Evolutionary conservation across 2,888 invertebrate genomes (phyloP).

Genomic region (Drosophila yooni): DNA sequence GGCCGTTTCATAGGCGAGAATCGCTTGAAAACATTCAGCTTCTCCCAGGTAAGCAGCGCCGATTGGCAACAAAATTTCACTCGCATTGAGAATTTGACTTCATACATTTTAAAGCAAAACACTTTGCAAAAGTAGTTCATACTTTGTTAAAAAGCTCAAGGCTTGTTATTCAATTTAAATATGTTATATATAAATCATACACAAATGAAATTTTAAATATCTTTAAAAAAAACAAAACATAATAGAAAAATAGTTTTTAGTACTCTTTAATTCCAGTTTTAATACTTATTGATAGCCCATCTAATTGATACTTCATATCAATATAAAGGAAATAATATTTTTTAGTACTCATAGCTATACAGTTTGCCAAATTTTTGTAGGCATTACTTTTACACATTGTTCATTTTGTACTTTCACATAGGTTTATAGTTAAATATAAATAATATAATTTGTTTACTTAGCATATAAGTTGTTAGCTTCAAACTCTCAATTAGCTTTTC

Average conservation of each 20-base stretch:
- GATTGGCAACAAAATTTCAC: conserved; percentile 61
- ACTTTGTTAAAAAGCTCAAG: not conserved
- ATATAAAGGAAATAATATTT: conserved; percentile 20
- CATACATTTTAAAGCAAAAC: conserved; percentile 76
- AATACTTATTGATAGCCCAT: not conserved
- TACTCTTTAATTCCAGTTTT: not conserved
- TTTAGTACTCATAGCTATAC: conserved; percentile 9
- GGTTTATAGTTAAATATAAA: conserved; percentile 26
- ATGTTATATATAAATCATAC: not conserved
- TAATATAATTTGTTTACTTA: conserved; percentile 37
- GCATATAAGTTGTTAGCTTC: conserved; percentile 36
- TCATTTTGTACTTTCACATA: conserved; percentile 49
- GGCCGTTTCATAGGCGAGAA: conserved; percentile 76
- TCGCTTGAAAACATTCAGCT: conserved; percentile 78
- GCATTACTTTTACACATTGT: conserved; percentile 23
- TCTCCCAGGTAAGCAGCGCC: conserved; percentile 57
- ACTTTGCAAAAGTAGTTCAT: conserved; percentile 27
- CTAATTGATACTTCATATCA: not conserved
- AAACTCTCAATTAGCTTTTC: conserved; percentile 26
- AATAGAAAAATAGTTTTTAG: conserved; percentile 7
- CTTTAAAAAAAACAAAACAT: not conserved
- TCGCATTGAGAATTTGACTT: conserved; percentile 81
- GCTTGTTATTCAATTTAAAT: not conserved
- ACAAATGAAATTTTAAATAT: not conserved
- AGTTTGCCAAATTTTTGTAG: conserved; percentile 8